Evolutionary conservation across 2,888 invertebrate species (phyloP).

Genomic region (Lapara coniferarum): DNA sequence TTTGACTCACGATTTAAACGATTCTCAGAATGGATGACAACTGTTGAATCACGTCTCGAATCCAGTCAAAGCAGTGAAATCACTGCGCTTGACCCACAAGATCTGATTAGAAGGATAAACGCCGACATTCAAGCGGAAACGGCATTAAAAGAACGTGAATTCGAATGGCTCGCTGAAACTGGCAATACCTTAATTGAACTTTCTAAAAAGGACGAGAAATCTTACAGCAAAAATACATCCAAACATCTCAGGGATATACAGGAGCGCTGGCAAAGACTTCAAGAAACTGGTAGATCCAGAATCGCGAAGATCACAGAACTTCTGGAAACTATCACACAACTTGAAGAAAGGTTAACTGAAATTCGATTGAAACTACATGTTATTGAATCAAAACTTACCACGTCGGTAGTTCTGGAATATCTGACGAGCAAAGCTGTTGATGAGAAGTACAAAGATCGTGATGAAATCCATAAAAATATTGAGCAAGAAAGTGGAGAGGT

Average conservation of each 20-base stretch:
- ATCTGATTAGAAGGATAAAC: conserved; percentile 87
- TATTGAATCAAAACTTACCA: conserved; percentile 87
- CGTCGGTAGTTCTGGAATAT: conserved; percentile 87
- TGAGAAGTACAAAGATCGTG: conserved; percentile 87
- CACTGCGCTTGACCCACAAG: conserved; percentile 87
- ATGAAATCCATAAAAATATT: conserved; percentile 88
- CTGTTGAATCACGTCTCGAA: conserved; percentile 86
- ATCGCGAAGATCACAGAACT: conserved; percentile 89
- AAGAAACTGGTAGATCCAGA: conserved; percentile 86
- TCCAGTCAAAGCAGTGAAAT: conserved; percentile 77
- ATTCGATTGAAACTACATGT: conserved; percentile 88
- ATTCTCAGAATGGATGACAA: conserved; percentile 88
- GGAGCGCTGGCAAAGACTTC: conserved; percentile 87
- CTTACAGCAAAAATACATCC: conserved; percentile 77
- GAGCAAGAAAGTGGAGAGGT: conserved; percentile 91
- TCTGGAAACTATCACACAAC: conserved; percentile 86
- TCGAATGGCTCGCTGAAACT: conserved; percentile 89
- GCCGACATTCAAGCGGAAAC: conserved; percentile 90
- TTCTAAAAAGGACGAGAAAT: conserved; percentile 85
- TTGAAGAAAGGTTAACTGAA: conserved; percentile 89
- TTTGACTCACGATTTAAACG: conserved; percentile 87
- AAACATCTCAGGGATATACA: conserved; percentile 85
- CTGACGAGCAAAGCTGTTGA: conserved; percentile 87
- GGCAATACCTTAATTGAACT: conserved; percentile 86
- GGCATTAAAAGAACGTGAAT: conserved; percentile 89